Base-by-base conservation (phyloP, 2,888 invertebrate species). In the Lasioglossum vierecki region DNA sequence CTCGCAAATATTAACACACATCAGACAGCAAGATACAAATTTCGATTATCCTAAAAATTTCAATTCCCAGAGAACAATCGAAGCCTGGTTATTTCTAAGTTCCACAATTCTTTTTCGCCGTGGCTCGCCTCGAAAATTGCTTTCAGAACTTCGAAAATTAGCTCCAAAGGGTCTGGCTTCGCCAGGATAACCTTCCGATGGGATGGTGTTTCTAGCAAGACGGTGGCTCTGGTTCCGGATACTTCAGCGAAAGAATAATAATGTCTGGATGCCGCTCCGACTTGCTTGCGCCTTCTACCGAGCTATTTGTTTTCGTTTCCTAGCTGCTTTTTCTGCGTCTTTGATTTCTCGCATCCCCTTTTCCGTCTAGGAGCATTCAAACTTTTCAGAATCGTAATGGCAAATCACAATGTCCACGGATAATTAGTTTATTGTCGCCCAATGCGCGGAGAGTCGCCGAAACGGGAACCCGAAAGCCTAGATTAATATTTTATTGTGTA, bases 301-400 rank as follows among this genome's bases (percentile, higher is more conserved):
- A 30, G 66, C 76, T 53, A 80, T 83, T 80, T 83, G 83, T 78
- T 77, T 82, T 44, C 74, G 57, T 68, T 74, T 41, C 49, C 11
- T 35, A 15, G 26, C 60, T 15, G 18, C 46, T 71, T 74, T 41
- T 13, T 26, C 46, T 30, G 53, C n/a, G n/a, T 11, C 70, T 22
- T 44, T 22, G 26, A 70, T 76, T 49, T 18, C 18, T 4, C 73
- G 15, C 41, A 13, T 8, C 15, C 6, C 9, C 22, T 2, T 15
- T 9, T 41, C 26, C 63, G 30, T 30, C 5, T 15, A 2, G 30
- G 1, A 15, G 1, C 63, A 13, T 30, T 15, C 63, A 2, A 63
- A 15, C 30, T 30, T 26, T 63, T 15, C 30, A 5, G 60, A 26
- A 60, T 60, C 26, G 26, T 26, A 60, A 26, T 13, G 13, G 26